Evolutionary conservation across 2,113 vertebrate genomes (phyloP), one percentile per base, ranked within the genome.

Genomic region (Chitala chitala): DNA sequence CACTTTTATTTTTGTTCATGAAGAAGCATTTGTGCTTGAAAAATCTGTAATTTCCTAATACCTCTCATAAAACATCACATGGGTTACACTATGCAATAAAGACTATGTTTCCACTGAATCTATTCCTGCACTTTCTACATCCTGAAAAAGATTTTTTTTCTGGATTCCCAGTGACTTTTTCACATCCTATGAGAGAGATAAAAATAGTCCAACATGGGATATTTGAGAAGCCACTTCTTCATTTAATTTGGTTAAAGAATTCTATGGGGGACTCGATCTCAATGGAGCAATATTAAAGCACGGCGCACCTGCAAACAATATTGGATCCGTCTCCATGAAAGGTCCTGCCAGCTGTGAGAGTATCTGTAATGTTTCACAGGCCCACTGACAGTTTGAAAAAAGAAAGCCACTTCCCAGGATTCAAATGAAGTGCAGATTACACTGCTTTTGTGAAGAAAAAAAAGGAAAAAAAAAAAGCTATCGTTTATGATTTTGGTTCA

Each of bases 341-440:
- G 24, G 13, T 48, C 29, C 65, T 55, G 50, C 48, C 65, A 70
- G 68, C 74, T 76, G 58, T 44, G 54, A 71, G 71, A 50, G 56
- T 53, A 38, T 69, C 44, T 20, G 22, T 63, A 69, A 75, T 51
- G 73, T 55, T 53, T 75, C 54, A 70, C 74, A 70, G 74, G 38
- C 75, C 20, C 33, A 31, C 26, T 53, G 55, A 24, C 12, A 15
- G 38, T 40, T 33, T 17, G 15, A 24, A 24, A 54, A 8, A n/a
- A 71, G 71, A 44, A 20, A 33, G 20, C 38, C 20, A 13, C 8
- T 17, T 46, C 51, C 36, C 3, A 36, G 46, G 36, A 71, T 53
- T 38, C 36, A 42, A 71, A 61, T 51, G 66, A 76, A 63, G 26
- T 46, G 69, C 56, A 44, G 71, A 72, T 44, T 61, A 61, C 8